Evolutionary conservation across 1,140 invertebrate genomes (phyloP), one percentile per base, ranked within the genome.

Genomic region (Scaptomyza hsui): DNA sequence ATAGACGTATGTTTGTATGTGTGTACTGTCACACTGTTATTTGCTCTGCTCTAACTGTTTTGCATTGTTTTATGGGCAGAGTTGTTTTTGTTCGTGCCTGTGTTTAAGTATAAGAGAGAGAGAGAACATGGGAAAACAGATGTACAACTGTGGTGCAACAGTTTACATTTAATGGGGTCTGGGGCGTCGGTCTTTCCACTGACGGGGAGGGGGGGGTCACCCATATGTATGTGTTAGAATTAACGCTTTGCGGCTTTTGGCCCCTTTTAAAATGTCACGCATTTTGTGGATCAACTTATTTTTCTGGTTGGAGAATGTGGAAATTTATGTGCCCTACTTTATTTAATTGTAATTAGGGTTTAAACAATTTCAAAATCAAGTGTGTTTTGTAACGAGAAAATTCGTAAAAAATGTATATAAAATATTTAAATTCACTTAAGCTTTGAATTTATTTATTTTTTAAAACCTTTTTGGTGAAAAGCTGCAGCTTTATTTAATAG

Each of bases 1-100:
- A 26, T 24, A 29, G 16, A 24, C n/a, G 2, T 12, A 35, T 35
- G 10, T 12, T 35, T 35, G 32, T 35, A 35, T 35, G 26, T 1
- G 6, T 32, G 24, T 19, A 7, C 41, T 37, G 51, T 53, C 37
- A 18, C 42, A 19, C 57, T 60, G 63, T 76, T 68, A 75, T 72
- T 79, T 83, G 74, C 63, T 86, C 62, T 88, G n/a, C 32, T 37
- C 32, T 37, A 82, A 86, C 82, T 86, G 82, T 86, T 86, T 86
- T 88, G 82, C 82, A 86, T 86, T 86, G 82, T 86, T 88, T 86
- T 88, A 86, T 82, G 82, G 83, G 60, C 82, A 70, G 60, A 35
- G 59, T 60, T 64, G 64, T 88, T 59, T 82, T 72, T 72, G 53
- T 29, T 82, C 48, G 62, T 69, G 55, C 56, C 57, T 60, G 26